A percentile compares a stretch with the other conserved stretches of the same genome.
These are phyloP conservation scores for Aselliscus stoliczkanus DNA, from an alignment of 2,797 vertebrate species.

Conservation along the genomic window DNA sequence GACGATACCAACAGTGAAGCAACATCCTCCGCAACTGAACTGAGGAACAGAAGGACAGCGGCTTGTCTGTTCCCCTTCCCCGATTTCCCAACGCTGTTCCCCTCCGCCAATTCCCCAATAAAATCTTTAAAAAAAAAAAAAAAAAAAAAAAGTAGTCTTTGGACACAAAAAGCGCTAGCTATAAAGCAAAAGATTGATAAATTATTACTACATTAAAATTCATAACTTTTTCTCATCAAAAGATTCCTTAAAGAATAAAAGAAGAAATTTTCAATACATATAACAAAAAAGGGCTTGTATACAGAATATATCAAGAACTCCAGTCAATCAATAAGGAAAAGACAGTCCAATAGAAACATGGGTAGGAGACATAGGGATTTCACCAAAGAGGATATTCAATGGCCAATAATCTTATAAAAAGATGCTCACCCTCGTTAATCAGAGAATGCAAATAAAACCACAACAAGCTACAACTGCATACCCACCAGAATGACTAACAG, in stretches of 20 bases:
- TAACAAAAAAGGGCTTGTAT: neutral
- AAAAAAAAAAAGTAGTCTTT: neutral
- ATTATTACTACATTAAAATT: neutral
- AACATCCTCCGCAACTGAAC: too few species aligned
- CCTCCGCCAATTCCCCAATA: too few species aligned
- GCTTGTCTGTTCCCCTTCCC: too few species aligned
- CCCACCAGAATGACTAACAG: neutral
- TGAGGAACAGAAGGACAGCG: too few species aligned
- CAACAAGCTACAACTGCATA: neutral
- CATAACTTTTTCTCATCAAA: neutral
- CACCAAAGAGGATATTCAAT: neutral
- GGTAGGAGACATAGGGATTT: neutral
- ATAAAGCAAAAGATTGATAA: neutral
- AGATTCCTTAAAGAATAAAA: neutral
- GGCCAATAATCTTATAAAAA: neutral
- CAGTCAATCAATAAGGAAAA: neutral
- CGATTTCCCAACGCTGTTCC: too few species aligned
- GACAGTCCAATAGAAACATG: neutral
- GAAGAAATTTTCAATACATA: neutral
- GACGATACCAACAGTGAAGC: too few species aligned
- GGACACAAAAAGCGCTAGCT: neutral
- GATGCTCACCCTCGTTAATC: neutral
- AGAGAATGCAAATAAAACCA: conserved; percentile 31
- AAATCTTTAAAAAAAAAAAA: too few species aligned
- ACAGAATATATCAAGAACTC: conserved; percentile 13